Evolutionary conservation across 2,113 vertebrate genomes (phyloP).

Genomic region (Ailuropoda melanoleuca): DNA sequence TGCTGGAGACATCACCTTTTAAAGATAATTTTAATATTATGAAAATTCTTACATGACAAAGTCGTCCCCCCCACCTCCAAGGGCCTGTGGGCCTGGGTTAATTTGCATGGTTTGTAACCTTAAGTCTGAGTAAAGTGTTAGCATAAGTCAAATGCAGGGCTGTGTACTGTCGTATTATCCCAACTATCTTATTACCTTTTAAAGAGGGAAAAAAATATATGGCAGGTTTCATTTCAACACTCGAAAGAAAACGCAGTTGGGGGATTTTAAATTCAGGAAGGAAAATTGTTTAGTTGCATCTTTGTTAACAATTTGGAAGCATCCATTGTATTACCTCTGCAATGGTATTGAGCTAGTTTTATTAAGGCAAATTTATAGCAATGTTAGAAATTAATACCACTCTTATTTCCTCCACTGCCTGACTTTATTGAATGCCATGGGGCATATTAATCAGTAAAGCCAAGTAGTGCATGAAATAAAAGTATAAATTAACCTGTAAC

Average conservation of each 20-base stretch:
- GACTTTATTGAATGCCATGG: constrained; percentile 91
- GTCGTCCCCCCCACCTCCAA: not conserved
- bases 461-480: constrained; percentile 92
- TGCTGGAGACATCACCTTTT: not conserved
- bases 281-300: constrained; percentile 81
- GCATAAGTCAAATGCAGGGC: not conserved
- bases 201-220: constrained; percentile 19
- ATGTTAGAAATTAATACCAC: constrained; percentile 91
- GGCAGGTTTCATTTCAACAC: constrained; percentile 30
- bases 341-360: constrained; percentile 87
- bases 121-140: not conserved
- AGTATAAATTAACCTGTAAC: constrained; percentile 91
- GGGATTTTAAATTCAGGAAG: constrained; percentile 68
- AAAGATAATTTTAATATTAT: constrained; percentile 23
- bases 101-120: constrained; percentile 34
- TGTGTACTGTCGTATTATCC: not conserved
- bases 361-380: constrained; percentile 91
- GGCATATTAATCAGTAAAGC: constrained; percentile 92
- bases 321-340: constrained; percentile 85
- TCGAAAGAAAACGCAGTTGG: constrained; percentile 61
- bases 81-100: not conserved
- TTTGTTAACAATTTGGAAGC: constrained; percentile 85
- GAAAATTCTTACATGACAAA: constrained; percentile 48
- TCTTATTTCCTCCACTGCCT: constrained; percentile 88
- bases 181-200: constrained; percentile 50